Base-by-base conservation (phyloP, 2,113 vertebrate genomes). In the Stegostoma tigrinum region DNA sequence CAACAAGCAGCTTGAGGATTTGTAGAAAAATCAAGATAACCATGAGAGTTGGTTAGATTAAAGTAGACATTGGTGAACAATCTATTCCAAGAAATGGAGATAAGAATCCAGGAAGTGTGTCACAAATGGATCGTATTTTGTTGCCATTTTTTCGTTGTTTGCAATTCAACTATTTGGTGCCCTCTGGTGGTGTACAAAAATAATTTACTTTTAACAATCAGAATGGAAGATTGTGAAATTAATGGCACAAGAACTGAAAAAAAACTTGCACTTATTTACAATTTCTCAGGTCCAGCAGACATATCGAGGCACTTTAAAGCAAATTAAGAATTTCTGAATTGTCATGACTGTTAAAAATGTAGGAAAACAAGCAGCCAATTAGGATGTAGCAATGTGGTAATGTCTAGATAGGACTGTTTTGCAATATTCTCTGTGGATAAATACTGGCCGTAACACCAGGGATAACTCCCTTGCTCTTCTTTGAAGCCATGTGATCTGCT, bases 151-250 rank as follows among this genome's bases (percentile, higher is more conserved):
- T 48, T 48, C 3, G 48, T 83, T 66, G 5, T 66, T 93, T 93
- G 89, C 17, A 66, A 67, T 93, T 66, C 89, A 93, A 93, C 8
- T 66, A 93, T 67, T 66, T 93, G 89, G 61, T 93, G 89, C 89
- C 89, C 61, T 93, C 89, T 93, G 2, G 17, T 66, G 61, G 89
- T n/a, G 34, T 23, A 23, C 7, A 5, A 2, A 66, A 93, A 87
- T 5, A 5, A 10, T 87, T 52, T 80, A 15, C 38, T 15, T 5
- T 83, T 83, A 83, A 83, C 78, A n/a, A 83, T 83, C 15, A 83
- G 30, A 80, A 38, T 15, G 34, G n/a, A 80, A n/a, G 78, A 83
- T 83, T 83, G 78, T 83, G 78, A 38, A 83, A 83, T 42, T 42
- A 83, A 83, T 15, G 17, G 78, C 12, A 8, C 27, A 3, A 72